Percentiles rank a stretch among this genome's conserved stretches.
Conservation (phyloP, 2,888 invertebrate species). For the Frankliniella fusca region DNA sequence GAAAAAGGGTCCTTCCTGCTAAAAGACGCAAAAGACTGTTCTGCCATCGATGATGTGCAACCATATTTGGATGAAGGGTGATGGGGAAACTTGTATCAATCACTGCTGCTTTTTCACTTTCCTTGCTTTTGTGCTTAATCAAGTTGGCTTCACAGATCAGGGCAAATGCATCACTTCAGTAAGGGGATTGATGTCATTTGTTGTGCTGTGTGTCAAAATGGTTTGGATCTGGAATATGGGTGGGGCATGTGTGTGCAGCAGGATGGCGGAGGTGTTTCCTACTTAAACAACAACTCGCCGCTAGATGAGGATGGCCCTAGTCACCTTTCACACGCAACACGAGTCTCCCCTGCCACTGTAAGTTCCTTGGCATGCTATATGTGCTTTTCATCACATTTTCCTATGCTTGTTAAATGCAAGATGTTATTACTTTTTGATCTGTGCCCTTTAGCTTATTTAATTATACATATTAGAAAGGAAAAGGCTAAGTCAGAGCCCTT, state of each 20-base stretch:
- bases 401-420: conserved; percentile 33
- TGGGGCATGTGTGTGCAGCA: conserved; percentile 34
- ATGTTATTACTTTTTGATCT: not conserved
- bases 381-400: not conserved
- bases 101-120: conserved; percentile 21
- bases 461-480: not conserved
- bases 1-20: no score
- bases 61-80: not conserved
- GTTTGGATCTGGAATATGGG: conserved; percentile 18
- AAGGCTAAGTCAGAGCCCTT: no score
- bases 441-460: not conserved
- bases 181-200: not conserved
- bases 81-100: not conserved
- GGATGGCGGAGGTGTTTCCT: conserved; percentile 41
- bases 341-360: conserved; percentile 89
- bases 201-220: conserved; percentile 17
- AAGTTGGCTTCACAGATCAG: conserved; percentile 25
- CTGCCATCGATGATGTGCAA: no score
- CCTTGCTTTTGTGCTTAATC: conserved; percentile 31
- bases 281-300: conserved; percentile 45
- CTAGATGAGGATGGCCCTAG: conserved; percentile 44
- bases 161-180: not conserved
- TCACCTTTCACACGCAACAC: conserved; percentile 66
- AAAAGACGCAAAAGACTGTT: no score
- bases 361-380: conserved; percentile 47